phyloP scores from a whole-genome alignment of 2,113 vertebrate genomes.

The Nymphicus hollandicus region DNA sequence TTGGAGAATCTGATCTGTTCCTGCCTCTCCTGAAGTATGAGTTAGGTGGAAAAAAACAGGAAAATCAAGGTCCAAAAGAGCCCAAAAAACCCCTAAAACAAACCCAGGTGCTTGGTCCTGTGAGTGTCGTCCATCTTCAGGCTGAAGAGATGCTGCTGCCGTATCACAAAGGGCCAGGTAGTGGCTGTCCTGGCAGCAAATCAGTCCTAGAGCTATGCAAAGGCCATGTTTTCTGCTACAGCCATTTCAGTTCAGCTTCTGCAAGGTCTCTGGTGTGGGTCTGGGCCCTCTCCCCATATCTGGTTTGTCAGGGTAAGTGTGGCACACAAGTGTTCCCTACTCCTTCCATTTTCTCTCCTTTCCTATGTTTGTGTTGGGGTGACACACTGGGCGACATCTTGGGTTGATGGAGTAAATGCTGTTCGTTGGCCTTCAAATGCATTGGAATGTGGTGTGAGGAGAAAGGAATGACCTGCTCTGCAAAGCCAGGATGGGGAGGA shows the following conservation, averaged over 20 bases:
- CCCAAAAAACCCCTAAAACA: not conserved
- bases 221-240: not conserved
- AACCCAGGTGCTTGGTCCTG: not conserved
- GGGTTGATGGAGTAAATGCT: not conserved
- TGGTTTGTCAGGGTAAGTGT: not conserved
- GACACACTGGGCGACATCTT: accelerated
- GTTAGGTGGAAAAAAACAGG: not conserved
- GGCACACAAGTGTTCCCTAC: not conserved
- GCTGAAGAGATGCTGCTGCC: not conserved
- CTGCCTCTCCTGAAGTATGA: not conserved
- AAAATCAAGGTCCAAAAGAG: not conserved
- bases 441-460: not conserved
- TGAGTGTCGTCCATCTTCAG: not conserved
- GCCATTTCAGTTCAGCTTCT: not conserved
- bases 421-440: not conserved
- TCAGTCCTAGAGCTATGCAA: accelerated
- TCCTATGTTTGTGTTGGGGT: not conserved
- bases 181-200: not conserved
- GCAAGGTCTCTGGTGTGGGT: not conserved
- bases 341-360: not conserved
- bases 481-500: not conserved
- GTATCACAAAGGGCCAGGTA: not conserved
- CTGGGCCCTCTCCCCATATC: not conserved
- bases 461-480: not conserved
- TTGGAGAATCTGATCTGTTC: not conserved